These are phyloP conservation scores for Acropternis orthonyx DNA, from an alignment of 2,797 vertebrate genomes.

Conservation along the genomic window DNA sequence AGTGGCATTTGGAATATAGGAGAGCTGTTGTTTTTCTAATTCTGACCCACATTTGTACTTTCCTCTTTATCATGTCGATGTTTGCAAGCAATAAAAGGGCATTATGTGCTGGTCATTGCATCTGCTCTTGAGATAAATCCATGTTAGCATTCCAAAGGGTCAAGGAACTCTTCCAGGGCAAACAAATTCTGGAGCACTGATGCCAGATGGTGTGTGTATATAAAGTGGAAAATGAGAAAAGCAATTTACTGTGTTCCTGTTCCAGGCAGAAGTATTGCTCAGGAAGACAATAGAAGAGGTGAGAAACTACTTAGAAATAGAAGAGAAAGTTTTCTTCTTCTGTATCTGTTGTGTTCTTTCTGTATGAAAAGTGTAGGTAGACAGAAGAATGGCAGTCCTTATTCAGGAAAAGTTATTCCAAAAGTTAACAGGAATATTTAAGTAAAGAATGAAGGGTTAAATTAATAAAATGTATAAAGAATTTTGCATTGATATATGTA, in stretches of 20 bases:
- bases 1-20: background rate
- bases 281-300: constrained; percentile 48
- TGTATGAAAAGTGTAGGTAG: background rate
- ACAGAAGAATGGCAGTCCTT: background rate
- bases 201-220: constrained; percentile 49
- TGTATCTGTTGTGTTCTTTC: background rate
- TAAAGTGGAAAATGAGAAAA: constrained; percentile 28
- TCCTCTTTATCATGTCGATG: background rate
- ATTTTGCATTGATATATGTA: background rate
- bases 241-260: constrained; percentile 6
- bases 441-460: background rate
- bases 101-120: constrained; percentile 49
- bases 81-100: constrained; percentile 58
- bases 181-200: constrained; percentile 32
- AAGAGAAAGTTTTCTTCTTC: background rate
- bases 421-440: background rate
- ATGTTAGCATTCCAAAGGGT: constrained; percentile 61
- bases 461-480: background rate
- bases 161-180: constrained; percentile 52
- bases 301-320: background rate
- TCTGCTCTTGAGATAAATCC: constrained; percentile 56
- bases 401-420: background rate
- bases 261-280: background rate
- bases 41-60: constrained; percentile 9
- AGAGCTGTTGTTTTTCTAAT: background rate